phyloP scores from a whole-genome alignment of 1,140 invertebrate species.

The Geopemphigus sp. region DNA sequence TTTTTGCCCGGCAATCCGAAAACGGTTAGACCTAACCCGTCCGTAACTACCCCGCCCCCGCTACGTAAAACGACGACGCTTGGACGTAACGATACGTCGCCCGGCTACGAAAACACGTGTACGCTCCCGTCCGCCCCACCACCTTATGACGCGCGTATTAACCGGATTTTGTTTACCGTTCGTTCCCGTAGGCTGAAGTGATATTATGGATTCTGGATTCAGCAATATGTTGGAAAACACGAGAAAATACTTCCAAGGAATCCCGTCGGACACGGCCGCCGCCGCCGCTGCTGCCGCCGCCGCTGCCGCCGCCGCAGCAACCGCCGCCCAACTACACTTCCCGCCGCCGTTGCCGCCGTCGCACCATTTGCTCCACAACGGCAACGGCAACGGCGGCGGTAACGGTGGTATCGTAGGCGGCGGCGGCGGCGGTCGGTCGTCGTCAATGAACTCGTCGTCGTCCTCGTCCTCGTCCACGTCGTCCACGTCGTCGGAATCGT shows the following conservation, averaged over 20 bases:
- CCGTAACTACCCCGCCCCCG: no score
- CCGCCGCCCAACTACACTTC: conserved; percentile 59
- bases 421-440: conserved; percentile 52
- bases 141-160: no score
- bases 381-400: neutral
- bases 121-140: no score
- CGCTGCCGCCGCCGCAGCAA: conserved; percentile 53
- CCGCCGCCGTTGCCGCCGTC: conserved; percentile 58
- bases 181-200: conserved; percentile 51
- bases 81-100: no score
- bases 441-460: conserved; percentile 56
- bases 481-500: conserved; percentile 56
- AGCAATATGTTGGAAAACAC: conserved; percentile 76
- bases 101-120: no score
- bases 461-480: conserved; percentile 58
- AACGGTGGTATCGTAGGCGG: conserved; percentile 53
- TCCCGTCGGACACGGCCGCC: conserved; percentile 62
- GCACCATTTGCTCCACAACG: neutral
- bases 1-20: no score
- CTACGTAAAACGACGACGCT: no score
- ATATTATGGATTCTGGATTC: conserved; percentile 66
- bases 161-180: neutral
- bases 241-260: conserved; percentile 74
- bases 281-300: conserved; percentile 53
- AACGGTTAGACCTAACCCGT: no score